A percentile compares a stretch with the other conserved stretches of the same genome.
Evolutionary conservation across 2,113 vertebrate genomes (phyloP).

Genomic region (Alligator mississippiensis): DNA sequence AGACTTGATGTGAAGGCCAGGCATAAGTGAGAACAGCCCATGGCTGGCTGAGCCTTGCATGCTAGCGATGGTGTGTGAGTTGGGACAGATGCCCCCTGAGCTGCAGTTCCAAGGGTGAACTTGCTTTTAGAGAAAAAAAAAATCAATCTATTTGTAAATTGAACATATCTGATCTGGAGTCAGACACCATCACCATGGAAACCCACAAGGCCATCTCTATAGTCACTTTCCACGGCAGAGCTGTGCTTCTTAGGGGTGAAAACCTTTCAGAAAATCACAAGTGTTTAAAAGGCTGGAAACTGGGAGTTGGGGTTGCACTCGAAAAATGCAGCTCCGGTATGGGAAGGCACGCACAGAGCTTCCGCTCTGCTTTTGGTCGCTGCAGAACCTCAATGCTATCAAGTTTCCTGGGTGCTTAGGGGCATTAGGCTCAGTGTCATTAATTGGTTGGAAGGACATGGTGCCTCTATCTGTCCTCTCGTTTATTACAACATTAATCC

Average conservation of each 20-base stretch:
- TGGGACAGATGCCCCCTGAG: neutral
- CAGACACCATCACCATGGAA: neutral
- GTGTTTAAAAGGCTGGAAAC: neutral
- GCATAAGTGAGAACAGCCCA: neutral
- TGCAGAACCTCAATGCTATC: neutral
- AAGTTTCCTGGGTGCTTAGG: neutral
- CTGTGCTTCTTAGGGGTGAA: neutral
- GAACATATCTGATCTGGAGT: neutral
- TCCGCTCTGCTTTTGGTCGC: neutral
- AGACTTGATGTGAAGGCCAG: neutral
- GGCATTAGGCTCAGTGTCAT: neutral
- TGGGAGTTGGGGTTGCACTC: neutral
- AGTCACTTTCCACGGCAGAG: neutral
- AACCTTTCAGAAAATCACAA: neutral
- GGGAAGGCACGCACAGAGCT: neutral
- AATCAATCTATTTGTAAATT: neutral
- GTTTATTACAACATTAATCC: neutral
- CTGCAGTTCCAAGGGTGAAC: neutral
- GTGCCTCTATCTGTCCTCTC: neutral
- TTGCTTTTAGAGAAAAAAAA: neutral
- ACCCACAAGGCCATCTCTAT: neutral
- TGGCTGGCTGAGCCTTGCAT: neutral
- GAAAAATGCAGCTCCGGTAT: neutral
- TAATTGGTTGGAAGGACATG: neutral
- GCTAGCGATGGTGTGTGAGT: neutral